Percentiles rank a stretch among this genome's conserved stretches.
Conservation (phyloP, 2,797 vertebrate species). For the Semaprochilodus insignis region DNA sequence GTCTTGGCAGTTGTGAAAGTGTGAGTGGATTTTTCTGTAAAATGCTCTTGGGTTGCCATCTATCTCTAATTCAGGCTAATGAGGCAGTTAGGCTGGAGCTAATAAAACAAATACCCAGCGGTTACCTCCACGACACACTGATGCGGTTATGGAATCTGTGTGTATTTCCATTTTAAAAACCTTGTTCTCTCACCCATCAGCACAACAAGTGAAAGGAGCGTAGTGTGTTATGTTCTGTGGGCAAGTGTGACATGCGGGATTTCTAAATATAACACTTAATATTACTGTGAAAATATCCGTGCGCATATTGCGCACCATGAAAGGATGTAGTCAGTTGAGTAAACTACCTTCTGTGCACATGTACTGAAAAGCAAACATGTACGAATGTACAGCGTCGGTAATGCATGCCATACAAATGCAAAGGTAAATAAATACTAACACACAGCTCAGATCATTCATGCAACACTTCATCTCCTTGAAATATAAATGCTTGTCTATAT, state of each 20-base stretch:
- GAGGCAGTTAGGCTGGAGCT: constrained; percentile 59
- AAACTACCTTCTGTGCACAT: constrained; percentile 48
- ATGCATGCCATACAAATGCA: constrained; percentile 57
- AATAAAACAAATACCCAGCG: constrained; percentile 62
- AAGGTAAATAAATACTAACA: constrained; percentile 68
- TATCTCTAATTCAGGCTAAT: constrained; percentile 61
- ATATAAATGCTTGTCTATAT: constrained; percentile 68
- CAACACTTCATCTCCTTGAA: constrained; percentile 63
- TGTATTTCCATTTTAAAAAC: constrained; percentile 43
- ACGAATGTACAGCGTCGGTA: constrained; percentile 40
- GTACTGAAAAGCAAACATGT: constrained; percentile 58
- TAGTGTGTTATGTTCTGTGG: constrained; percentile 46
- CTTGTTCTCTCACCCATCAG: constrained; percentile 44
- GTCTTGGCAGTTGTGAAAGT: constrained; percentile 61
- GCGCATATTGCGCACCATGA: constrained; percentile 42
- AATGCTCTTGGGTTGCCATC: constrained; percentile 59
- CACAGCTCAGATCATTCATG: constrained; percentile 72
- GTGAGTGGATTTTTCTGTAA: constrained; percentile 54
- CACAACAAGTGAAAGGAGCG: constrained; percentile 48
- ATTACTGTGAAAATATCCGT: constrained; percentile 26
- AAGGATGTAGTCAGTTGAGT: constrained; percentile 45
- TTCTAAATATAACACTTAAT: constrained; percentile 51
- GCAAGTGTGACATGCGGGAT: constrained; percentile 30
- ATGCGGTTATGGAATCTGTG: constrained; percentile 49
- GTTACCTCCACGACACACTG: constrained; percentile 22